Conservation (phyloP, 2,797 vertebrate species). For the Tenualosa thibaudeaui region DNA sequence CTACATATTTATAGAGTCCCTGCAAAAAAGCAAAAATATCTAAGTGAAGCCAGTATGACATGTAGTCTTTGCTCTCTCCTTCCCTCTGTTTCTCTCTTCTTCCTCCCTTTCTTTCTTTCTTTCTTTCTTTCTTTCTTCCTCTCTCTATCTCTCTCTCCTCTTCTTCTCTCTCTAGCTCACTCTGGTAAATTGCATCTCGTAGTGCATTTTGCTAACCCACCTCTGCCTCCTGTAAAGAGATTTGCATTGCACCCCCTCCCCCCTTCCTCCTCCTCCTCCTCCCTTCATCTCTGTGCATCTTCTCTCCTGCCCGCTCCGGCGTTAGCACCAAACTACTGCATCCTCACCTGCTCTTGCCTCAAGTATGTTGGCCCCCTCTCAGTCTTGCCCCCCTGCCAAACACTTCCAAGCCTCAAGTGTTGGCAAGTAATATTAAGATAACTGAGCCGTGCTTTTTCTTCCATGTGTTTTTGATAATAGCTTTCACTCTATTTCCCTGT, state of each 20-base stretch:
- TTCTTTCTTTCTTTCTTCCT: neutral
- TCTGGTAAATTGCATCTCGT: slow-evolving; percentile 75
- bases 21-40: slow-evolving; percentile 48
- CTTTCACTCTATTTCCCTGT: neutral
- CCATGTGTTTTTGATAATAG: slow-evolving; percentile 37
- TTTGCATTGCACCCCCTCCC: slow-evolving; percentile 71
- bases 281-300: slow-evolving; percentile 68
- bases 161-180: slow-evolving; percentile 41
- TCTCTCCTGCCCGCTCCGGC: slow-evolving; percentile 75
- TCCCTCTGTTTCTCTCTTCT: slow-evolving; percentile 45
- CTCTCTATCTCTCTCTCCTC: slow-evolving; percentile 35
- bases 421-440: slow-evolving; percentile 73
- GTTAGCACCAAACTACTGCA: slow-evolving; percentile 68
- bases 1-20: slow-evolving; percentile 30
- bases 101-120: slow-evolving; percentile 28
- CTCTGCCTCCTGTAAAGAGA: slow-evolving; percentile 71
- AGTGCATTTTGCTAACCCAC: slow-evolving; percentile 79
- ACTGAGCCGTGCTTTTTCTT: slow-evolving; percentile 71
- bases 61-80: slow-evolving; percentile 79
- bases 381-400: slow-evolving; percentile 61
- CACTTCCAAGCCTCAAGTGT: slow-evolving; percentile 70
- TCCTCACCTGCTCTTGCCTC: slow-evolving; percentile 74
- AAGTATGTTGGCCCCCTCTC: slow-evolving; percentile 69
- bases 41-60: slow-evolving; percentile 77
- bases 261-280: slow-evolving; percentile 28